phyloP scores from a whole-genome alignment of 2,888 invertebrate species.

The Synanthedon vespiformis region DNA sequence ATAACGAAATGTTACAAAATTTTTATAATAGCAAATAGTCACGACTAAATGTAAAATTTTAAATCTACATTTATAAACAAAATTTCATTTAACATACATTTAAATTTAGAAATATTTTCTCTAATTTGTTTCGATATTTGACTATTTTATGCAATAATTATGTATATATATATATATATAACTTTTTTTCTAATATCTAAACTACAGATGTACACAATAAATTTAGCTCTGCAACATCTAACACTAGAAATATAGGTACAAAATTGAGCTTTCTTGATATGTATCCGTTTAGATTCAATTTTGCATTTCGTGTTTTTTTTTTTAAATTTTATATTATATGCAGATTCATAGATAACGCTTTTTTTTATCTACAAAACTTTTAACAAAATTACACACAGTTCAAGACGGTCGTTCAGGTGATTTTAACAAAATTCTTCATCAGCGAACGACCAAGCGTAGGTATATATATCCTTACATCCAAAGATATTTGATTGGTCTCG shows the following conservation, averaged over 20 bases:
- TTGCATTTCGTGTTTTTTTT: conserved; percentile 17
- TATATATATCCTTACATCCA: too few species aligned
- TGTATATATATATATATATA: conserved; percentile 20
- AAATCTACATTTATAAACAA: conserved; percentile 18
- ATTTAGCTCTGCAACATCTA: conserved; percentile 59
- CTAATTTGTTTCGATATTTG: conserved; percentile 24
- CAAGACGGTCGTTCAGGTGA: too few species aligned
- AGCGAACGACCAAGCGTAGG: too few species aligned
- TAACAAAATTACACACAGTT: too few species aligned
- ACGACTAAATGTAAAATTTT: conserved; percentile 10
- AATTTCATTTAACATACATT: conserved; percentile 14
- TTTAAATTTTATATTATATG: not conserved
- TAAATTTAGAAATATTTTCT: conserved; percentile 21
- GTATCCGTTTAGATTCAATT: conserved; percentile 47
- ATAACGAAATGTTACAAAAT: conserved; percentile 4
- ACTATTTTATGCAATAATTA: too few species aligned
- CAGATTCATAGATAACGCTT: too few species aligned
- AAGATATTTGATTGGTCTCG: too few species aligned
- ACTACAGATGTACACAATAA: conserved; percentile 45
- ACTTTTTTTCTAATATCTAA: conserved; percentile 39
- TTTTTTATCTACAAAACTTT: too few species aligned
- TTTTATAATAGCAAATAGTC: conserved; percentile 10
- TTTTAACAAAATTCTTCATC: too few species aligned
- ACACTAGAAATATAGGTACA: conserved; percentile 62
- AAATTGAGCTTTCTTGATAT: conserved; percentile 70